These are phyloP conservation scores for Furcula furcula DNA, from an alignment of 2,888 invertebrate species.

Conservation along the genomic window DNA sequence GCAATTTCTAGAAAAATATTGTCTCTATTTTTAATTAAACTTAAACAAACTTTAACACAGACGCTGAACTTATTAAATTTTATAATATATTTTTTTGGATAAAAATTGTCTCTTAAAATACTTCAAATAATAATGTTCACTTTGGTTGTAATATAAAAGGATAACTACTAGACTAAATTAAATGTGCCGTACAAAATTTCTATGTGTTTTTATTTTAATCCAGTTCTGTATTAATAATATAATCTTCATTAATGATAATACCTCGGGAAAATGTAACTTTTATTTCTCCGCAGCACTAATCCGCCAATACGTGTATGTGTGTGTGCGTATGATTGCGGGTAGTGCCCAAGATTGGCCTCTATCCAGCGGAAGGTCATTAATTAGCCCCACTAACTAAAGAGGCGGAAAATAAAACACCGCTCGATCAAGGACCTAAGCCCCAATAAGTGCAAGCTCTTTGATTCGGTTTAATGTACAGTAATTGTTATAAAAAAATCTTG, in stretches of 20 bases:
- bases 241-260: too few species aligned
- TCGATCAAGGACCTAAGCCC: background rate
- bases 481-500: background rate
- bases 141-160: too few species aligned
- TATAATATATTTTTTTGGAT: too few species aligned
- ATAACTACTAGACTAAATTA: too few species aligned
- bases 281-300: background rate
- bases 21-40: too few species aligned
- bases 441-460: background rate
- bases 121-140: too few species aligned
- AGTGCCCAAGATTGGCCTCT: slow-evolving; percentile 1
- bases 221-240: too few species aligned
- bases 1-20: background rate
- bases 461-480: background rate
- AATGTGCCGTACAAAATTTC: too few species aligned
- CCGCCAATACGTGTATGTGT: background rate
- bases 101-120: too few species aligned
- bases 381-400: background rate
- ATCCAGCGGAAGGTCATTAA: slow-evolving; percentile 3
- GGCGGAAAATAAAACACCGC: slow-evolving; percentile 3
- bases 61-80: too few species aligned
- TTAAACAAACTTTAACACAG: too few species aligned
- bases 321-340: background rate
- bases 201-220: too few species aligned
- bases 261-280: background rate